phyloP scores from a whole-genome alignment of 2,113 vertebrate genomes.

The Peromyscus polionotus region DNA sequence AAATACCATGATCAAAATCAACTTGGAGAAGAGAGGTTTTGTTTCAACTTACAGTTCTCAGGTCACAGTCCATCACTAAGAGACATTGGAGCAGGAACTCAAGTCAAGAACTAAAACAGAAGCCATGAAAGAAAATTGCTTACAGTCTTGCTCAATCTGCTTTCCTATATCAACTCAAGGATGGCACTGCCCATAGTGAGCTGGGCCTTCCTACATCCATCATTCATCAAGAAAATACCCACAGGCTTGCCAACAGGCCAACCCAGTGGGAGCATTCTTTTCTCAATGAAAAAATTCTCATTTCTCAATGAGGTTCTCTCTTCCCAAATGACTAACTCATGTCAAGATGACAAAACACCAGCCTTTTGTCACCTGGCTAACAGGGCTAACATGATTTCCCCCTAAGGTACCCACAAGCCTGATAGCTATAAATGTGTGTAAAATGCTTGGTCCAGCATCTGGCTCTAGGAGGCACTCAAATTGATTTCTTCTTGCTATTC shows the following conservation, averaged over 20 bases:
- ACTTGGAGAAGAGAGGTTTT: background rate
- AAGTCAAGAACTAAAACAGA: background rate
- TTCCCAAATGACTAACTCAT: background rate
- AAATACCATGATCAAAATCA: background rate
- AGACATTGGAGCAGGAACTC: background rate
- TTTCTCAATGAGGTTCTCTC: background rate
- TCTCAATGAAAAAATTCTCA: background rate
- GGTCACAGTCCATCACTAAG: background rate
- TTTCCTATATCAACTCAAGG: background rate
- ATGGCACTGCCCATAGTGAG: background rate
- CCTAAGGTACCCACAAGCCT: background rate
- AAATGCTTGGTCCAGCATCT: background rate
- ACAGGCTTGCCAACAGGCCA: background rate
- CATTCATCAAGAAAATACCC: background rate
- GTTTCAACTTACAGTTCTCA: background rate
- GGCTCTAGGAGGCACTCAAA: background rate
- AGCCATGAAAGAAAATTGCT: background rate
- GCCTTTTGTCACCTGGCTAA: background rate
- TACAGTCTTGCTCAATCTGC: background rate
- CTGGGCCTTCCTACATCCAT: background rate
- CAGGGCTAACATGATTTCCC: background rate
- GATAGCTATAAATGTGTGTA: background rate
- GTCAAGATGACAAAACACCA: background rate
- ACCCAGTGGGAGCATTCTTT: background rate
- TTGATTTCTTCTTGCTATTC: background rate